Evolutionary conservation across 2,888 invertebrate species (phyloP).

Genomic region (Drosophila robusta): DNA sequence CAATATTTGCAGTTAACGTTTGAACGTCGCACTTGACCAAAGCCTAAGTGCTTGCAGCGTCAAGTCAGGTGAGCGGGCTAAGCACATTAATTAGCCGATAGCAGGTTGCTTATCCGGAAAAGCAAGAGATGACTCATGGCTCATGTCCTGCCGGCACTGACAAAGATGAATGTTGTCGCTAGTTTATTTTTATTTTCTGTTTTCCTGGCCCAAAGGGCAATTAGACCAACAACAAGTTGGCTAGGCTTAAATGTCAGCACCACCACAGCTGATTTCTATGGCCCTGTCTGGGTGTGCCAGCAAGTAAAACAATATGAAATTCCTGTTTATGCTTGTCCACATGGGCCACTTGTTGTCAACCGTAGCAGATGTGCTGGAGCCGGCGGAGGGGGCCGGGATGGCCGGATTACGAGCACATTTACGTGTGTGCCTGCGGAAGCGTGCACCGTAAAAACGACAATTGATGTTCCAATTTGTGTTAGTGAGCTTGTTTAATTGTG

Average conservation of each 20-base stretch:
- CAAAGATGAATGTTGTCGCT: constrained; percentile 63
- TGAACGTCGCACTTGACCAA: constrained; percentile 18
- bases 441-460: constrained; percentile 29
- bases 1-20: constrained; percentile 47
- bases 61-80: constrained; percentile 27
- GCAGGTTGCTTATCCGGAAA: constrained; percentile 24
- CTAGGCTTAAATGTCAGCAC: constrained; percentile 48
- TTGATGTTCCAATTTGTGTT: constrained; percentile 62
- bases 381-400: background rate
- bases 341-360: constrained; percentile 61
- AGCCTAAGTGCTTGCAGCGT: constrained; percentile 32
- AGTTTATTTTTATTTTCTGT: constrained; percentile 31
- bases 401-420: constrained; percentile 40
- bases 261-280: constrained; percentile 14
- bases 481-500: constrained; percentile 70
- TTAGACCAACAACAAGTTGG: constrained; percentile 46
- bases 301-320: constrained; percentile 43
- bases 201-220: constrained; percentile 52
- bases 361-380: background rate
- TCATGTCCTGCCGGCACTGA: constrained; percentile 41
- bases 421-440: constrained; percentile 25
- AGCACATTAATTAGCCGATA: constrained; percentile 61
- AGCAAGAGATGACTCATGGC: constrained; percentile 31
- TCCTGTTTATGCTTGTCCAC: constrained; percentile 56
- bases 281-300: constrained; percentile 28